Conservation (phyloP, 2,113 vertebrate genomes). For the Cephalopterus ornatus region DNA sequence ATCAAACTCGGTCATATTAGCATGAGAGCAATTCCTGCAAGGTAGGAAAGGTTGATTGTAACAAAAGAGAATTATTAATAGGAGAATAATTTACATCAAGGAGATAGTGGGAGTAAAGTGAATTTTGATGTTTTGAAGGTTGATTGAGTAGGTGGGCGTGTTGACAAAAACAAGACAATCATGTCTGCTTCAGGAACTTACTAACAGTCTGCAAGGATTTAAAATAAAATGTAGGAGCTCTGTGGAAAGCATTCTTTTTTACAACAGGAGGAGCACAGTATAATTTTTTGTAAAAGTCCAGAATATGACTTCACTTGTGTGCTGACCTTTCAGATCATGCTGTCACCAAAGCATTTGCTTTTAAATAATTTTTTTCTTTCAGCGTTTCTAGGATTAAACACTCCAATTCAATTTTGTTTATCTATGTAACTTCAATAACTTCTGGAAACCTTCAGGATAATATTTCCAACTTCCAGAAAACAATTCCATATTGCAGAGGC, state of each 20-base stretch:
- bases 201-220: not conserved
- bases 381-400: not conserved
- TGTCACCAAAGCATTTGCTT: not conserved
- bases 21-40: not conserved
- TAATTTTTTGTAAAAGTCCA: not conserved
- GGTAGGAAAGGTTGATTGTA: not conserved
- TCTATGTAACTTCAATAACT: not conserved
- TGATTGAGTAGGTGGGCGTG: constrained; percentile 42
- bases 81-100: constrained; percentile 56
- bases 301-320: not conserved
- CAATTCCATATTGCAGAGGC: not conserved
- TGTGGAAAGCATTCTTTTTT: not conserved
- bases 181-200: not conserved
- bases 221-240: not conserved
- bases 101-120: constrained; percentile 48
- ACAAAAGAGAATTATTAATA: constrained; percentile 68
- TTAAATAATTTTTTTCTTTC: not conserved
- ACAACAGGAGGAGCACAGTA: not conserved
- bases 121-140: constrained; percentile 59
- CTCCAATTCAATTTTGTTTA: not conserved
- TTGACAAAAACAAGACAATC: constrained; percentile 65
- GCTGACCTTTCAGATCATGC: not conserved
- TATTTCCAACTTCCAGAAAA: not conserved
- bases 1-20: not conserved
- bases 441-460: not conserved